Conservation (phyloP, 2,888 invertebrate genomes). For the Liodrosophila aerea region DNA sequence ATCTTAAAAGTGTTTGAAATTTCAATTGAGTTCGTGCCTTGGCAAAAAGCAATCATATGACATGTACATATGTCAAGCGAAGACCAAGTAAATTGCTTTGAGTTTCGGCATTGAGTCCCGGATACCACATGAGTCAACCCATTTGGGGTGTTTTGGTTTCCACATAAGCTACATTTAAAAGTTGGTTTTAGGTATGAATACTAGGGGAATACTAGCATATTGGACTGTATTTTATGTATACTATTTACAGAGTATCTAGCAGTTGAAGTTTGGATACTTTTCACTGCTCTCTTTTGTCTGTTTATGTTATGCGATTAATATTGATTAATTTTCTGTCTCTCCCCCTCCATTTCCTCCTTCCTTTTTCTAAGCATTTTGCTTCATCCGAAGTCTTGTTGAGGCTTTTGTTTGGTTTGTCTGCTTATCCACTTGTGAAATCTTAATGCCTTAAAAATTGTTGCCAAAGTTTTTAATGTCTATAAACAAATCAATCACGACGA, state of each 20-base stretch:
- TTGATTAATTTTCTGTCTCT: constrained; percentile 60
- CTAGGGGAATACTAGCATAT: constrained; percentile 1
- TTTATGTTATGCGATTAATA: constrained; percentile 68
- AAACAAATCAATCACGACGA: constrained; percentile 49
- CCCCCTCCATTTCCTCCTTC: background rate
- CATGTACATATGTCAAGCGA: constrained; percentile 52
- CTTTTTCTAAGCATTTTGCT: constrained; percentile 8
- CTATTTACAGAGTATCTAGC: constrained; percentile 3
- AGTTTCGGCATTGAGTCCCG: too few species aligned
- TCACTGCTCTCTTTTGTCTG: constrained; percentile 30
- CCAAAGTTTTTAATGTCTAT: constrained; percentile 23
- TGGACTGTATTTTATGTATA: too few species aligned
- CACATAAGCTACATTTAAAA: too few species aligned
- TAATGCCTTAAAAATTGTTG: constrained; percentile 36
- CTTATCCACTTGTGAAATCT: constrained; percentile 49
- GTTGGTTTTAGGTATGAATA: too few species aligned
- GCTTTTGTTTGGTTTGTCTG: background rate
- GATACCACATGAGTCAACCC: too few species aligned
- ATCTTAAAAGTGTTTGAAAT: constrained; percentile 72
- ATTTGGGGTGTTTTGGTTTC: too few species aligned
- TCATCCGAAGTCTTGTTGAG: too few species aligned
- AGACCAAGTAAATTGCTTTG: too few species aligned
- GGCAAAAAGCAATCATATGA: constrained; percentile 62
- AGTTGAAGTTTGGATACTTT: background rate
- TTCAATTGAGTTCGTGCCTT: constrained; percentile 48